Conservation (phyloP, 2,113 vertebrate genomes). For the Atlantisia rogersi region DNA sequence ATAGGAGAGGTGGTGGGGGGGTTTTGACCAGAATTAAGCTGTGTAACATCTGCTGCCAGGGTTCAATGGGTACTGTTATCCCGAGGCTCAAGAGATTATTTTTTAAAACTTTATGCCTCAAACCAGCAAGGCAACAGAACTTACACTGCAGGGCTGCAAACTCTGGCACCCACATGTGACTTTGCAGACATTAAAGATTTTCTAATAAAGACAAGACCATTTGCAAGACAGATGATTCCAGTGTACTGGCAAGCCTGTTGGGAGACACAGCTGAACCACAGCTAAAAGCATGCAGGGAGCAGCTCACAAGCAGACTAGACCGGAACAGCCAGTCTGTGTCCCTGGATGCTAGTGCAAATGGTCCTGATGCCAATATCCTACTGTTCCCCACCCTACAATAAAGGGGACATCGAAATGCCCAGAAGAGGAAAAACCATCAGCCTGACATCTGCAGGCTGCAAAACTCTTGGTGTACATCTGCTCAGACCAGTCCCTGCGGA, state of each 20-base stretch:
- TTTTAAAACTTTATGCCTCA: background rate
- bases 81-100: background rate
- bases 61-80: background rate
- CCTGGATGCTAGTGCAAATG: background rate
- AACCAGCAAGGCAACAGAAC: background rate
- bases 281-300: background rate
- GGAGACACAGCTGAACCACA: background rate
- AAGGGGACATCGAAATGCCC: fast-evolving
- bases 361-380: background rate
- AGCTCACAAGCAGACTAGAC: background rate
- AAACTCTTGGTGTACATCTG: background rate
- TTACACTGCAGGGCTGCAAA: background rate
- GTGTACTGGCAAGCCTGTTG: background rate
- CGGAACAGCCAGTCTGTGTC: background rate
- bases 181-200: slow-evolving; percentile 44
- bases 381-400: background rate
- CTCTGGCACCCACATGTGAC: slow-evolving; percentile 41
- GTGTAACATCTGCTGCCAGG: background rate
- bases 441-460: background rate
- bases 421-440: background rate
- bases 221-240: slow-evolving; percentile 44
- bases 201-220: slow-evolving; percentile 41
- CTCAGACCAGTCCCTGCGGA: background rate
- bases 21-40: background rate
- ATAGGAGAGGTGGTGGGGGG: fast-evolving